phyloP scores from a whole-genome alignment of 2,113 vertebrate species.

The rat (Rattus norvegicus) region DNA sequence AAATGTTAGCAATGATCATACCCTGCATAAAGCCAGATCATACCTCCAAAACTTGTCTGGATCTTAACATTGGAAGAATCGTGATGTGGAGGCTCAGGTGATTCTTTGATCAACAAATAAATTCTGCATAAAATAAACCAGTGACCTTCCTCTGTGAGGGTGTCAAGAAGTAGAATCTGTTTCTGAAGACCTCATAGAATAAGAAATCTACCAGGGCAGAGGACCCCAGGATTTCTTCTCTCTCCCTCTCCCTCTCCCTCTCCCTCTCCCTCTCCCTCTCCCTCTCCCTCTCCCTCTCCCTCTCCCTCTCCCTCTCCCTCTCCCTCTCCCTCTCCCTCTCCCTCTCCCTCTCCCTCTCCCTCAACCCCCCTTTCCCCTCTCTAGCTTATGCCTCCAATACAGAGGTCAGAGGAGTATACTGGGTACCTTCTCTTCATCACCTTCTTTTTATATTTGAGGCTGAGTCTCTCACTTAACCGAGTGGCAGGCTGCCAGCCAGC shows the following conservation, averaged over 20 bases:
- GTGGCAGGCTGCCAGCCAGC: neutral
- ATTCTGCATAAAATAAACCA: neutral
- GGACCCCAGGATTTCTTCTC: neutral
- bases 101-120: neutral
- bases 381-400: neutral
- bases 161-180: neutral
- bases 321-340: too few species aligned
- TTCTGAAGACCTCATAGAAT: neutral
- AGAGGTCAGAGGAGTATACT: neutral
- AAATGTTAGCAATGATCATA: neutral
- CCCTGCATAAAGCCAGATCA: neutral
- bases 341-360: too few species aligned
- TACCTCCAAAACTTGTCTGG: neutral
- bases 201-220: neutral
- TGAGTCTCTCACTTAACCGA: neutral
- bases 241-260: too few species aligned
- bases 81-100: neutral
- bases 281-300: too few species aligned
- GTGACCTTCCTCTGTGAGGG: neutral
- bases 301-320: too few species aligned
- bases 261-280: too few species aligned
- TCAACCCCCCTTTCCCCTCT: too few species aligned
- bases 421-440: neutral
- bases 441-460: neutral
- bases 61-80: neutral